Conservation (phyloP, 2,888 invertebrate species). For the Xylota segnis region DNA sequence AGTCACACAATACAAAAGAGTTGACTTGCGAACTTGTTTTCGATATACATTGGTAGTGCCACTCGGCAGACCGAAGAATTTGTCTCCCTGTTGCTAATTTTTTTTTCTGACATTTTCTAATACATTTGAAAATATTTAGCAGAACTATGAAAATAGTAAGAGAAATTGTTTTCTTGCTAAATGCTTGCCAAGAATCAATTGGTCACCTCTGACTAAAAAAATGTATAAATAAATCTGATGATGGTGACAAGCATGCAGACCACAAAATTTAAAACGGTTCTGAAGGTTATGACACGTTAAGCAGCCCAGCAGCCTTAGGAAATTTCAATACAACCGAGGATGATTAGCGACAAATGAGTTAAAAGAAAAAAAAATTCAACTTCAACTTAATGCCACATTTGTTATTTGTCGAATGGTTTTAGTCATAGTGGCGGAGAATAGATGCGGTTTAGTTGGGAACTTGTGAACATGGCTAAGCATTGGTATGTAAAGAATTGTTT, state of each 20-base stretch:
- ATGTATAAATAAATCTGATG: neutral
- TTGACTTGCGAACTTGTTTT: constrained; percentile 39
- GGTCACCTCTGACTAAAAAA: neutral
- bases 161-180: neutral
- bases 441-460: constrained; percentile 17
- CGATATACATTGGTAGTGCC: too few relatives aligned
- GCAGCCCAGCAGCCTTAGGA: constrained; percentile 10
- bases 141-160: neutral
- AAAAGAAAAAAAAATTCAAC: constrained; percentile 3
- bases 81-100: neutral
- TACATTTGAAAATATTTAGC: neutral
- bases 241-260: neutral
- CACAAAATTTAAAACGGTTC: constrained; percentile 32
- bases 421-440: neutral
- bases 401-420: constrained; percentile 22
- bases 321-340: constrained; percentile 23
- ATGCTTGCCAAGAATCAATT: neutral
- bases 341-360: constrained; percentile 33
- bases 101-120: neutral
- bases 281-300: constrained; percentile 48
- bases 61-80: neutral
- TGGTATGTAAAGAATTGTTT: neutral
- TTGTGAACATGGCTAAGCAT: constrained; percentile 3
- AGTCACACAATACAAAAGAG: constrained; percentile 50
- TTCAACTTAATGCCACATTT: constrained; percentile 26